phyloP scores from a whole-genome alignment of 2,888 invertebrate species.

The Caenorhabditis sp. region DNA sequence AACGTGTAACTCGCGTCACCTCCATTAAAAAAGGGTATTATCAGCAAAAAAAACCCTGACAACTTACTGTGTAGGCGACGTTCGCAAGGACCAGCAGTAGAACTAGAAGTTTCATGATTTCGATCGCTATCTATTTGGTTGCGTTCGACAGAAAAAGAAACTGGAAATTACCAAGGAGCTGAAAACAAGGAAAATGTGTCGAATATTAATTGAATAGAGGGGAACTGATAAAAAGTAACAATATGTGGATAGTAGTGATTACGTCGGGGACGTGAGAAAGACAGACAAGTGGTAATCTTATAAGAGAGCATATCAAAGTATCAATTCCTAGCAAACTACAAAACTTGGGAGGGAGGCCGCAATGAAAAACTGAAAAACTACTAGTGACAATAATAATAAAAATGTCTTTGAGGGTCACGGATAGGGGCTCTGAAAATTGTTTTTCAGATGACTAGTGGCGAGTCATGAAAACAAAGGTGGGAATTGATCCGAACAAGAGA shows the following conservation, averaged over 20 bases:
- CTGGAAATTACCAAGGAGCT: conserved; percentile 51
- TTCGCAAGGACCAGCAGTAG: conserved; percentile 45
- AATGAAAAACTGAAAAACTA: neutral
- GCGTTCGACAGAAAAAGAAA: conserved; percentile 52
- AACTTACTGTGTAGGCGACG: conserved; percentile 47
- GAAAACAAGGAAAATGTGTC: neutral
- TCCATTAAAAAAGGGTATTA: conserved; percentile 12
- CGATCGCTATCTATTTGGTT: conserved; percentile 43
- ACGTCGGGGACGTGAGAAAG: conserved; percentile 2
- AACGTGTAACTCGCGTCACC: conserved; percentile 38
- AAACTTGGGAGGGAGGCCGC: too few species aligned
- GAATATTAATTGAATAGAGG: neutral
- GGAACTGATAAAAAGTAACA: conserved; percentile 38
- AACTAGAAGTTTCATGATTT: conserved; percentile 50
- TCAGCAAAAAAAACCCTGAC: conserved; percentile 3
- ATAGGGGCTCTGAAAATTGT: conserved; percentile 6
- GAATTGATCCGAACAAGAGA: conserved; percentile 23
- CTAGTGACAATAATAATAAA: neutral
- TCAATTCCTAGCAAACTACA: neutral
- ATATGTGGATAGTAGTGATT: conserved; percentile 27
- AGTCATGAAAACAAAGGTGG: conserved; percentile 26
- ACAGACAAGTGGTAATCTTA: neutral
- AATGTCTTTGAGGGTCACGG: neutral
- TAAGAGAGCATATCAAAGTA: neutral
- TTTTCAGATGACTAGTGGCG: conserved; percentile 29